Conservation (phyloP, 2,888 invertebrate species). For the Athalia cordata region DNA sequence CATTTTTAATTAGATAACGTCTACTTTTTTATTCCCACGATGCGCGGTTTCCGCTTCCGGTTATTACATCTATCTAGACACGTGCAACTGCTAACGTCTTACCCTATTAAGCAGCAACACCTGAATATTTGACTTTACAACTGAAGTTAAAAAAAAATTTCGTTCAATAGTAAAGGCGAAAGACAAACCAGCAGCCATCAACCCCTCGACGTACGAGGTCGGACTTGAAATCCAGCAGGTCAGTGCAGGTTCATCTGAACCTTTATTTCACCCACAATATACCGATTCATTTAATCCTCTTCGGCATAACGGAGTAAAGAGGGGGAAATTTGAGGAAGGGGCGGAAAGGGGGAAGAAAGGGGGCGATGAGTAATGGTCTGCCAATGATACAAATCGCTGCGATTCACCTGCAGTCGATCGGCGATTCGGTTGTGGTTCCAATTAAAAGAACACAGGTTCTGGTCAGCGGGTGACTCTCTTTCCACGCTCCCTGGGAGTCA, state of each 20-base stretch:
- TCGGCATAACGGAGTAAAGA: not conserved
- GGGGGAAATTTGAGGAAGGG: conserved; percentile 36
- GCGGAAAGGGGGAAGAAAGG: conserved; percentile 44
- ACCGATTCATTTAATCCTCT: conserved; percentile 63
- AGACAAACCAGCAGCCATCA: not conserved
- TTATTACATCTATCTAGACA: conserved; percentile 49
- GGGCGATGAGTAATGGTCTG: conserved; percentile 69
- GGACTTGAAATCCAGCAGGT: conserved; percentile 11
- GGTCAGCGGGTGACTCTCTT: conserved; percentile 66
- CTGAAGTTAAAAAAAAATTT: too few relatives aligned
- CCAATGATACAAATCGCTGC: conserved; percentile 70
- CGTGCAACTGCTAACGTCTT: conserved; percentile 55
- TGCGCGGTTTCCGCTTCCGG: conserved; percentile 67
- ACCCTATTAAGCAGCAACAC: conserved; percentile 55
- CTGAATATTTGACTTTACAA: conserved; percentile 42
- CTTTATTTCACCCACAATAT: conserved; percentile 54
- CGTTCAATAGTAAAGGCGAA: not conserved
- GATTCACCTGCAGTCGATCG: conserved; percentile 70
- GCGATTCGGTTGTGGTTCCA: conserved; percentile 68
- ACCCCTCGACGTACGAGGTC: not conserved
- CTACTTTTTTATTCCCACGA: conserved; percentile 63
- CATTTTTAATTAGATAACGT: not conserved
- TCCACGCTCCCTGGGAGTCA: conserved; percentile 56
- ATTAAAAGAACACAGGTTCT: conserved; percentile 70
- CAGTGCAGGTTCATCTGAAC: not conserved